A percentile compares a stretch with the other conserved stretches of the same genome.
Conservation (phyloP, 35 echinoderm and acorn worm genomes). For the Diadema setosum region DNA sequence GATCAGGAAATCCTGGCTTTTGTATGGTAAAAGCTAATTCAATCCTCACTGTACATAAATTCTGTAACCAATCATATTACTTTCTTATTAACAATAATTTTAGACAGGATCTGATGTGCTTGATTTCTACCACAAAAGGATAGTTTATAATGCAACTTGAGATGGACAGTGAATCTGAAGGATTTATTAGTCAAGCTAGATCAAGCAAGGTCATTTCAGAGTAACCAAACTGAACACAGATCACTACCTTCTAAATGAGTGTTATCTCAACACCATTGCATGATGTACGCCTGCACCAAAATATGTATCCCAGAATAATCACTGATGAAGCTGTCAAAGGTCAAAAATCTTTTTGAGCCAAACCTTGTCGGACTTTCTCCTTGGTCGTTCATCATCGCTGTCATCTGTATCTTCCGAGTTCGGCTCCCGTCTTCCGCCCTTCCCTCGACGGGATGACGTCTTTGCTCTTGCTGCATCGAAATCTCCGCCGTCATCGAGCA, state of each 20-base stretch:
- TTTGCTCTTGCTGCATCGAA: background rate
- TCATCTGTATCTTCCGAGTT: background rate
- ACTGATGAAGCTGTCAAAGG: too few relatives aligned
- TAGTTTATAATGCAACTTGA: too few relatives aligned
- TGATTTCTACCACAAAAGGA: too few relatives aligned
- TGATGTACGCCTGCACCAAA: background rate
- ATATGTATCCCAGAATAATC: background rate
- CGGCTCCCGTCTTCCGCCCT: background rate
- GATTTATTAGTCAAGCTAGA: background rate
- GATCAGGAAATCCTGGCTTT: too few relatives aligned
- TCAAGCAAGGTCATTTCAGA: background rate
- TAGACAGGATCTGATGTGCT: too few relatives aligned
- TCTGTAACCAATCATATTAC: too few relatives aligned
- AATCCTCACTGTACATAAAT: too few relatives aligned
- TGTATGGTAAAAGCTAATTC: too few relatives aligned
- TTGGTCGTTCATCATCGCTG: background rate
- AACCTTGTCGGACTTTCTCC: constrained; percentile 1
- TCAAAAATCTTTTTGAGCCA: too few relatives aligned
- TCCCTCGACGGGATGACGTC: background rate
- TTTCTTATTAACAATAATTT: too few relatives aligned
- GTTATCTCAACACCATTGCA: background rate
- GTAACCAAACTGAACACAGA: background rate
- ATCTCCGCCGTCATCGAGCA: constrained; percentile 34
- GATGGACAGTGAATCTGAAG: background rate
- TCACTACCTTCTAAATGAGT: background rate